Conservation (phyloP, 2,113 vertebrate species). For the Dolichallabes microphthalmus region DNA sequence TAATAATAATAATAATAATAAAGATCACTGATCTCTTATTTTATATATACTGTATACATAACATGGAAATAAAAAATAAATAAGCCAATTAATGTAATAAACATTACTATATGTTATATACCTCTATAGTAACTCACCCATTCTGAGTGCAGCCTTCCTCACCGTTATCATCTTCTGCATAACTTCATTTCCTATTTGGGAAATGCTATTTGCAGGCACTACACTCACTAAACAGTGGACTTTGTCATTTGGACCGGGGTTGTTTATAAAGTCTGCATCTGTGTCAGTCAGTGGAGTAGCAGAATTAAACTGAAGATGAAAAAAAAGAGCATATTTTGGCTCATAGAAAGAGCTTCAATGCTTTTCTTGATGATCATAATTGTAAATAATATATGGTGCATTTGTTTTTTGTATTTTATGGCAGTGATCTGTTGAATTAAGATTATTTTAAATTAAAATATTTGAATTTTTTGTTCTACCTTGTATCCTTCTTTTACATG, state of each 20-base stretch:
- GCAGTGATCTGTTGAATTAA: neutral
- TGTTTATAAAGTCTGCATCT: neutral
- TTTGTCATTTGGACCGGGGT: slow-evolving; percentile 19
- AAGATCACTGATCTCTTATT: too few species aligned
- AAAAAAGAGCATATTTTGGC: neutral
- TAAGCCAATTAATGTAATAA: neutral
- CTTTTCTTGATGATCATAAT: neutral
- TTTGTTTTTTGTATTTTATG: neutral
- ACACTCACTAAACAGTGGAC: slow-evolving; percentile 47
- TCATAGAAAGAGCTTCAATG: too few species aligned
- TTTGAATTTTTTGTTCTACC: neutral
- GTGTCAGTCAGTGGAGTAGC: neutral
- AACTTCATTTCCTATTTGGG: neutral
- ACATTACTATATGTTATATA: neutral
- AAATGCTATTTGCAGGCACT: neutral
- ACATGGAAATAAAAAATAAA: neutral
- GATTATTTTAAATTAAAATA: neutral
- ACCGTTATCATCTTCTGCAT: slow-evolving; percentile 21
- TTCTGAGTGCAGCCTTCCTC: neutral
- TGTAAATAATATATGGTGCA: neutral
- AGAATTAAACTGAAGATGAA: slow-evolving; percentile 27
- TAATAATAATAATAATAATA: too few species aligned
- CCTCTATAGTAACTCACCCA: slow-evolving; percentile 15
- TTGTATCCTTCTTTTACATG: slow-evolving; percentile 24
- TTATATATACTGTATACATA: too few species aligned